Base-by-base conservation (phyloP, 2,888 invertebrate species). In the Drosophila niveifrons region DNA sequence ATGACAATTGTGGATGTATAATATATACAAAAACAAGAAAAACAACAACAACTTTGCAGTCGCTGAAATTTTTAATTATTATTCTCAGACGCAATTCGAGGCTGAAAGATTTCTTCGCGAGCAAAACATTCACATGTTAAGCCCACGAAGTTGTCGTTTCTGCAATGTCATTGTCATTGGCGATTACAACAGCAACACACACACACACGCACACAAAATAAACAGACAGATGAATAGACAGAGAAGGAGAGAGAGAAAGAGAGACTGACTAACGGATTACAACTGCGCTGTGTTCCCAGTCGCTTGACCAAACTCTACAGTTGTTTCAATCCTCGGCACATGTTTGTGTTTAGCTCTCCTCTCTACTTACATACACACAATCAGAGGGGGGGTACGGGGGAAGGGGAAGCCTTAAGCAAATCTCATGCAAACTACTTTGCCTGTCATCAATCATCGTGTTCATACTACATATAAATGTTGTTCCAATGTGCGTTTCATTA, bases 361-460 rank as follows among this genome's bases (percentile, higher is more conserved):
- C 58, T 36, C 41, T 43, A 34, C 51, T 53, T 31, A 23, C 31
- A 10, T 31, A 31, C 31, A 10, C 9, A 31, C 31, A 31, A 31
- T 31, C 31, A 10, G 10, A 11, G 10, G 10, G 34, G 34, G 34
- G n/a, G n/a, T n/a, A n/a, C 4, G 23, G 6, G 23, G 36, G 39
- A 1, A 4, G 3, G n/a, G 57, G 66, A 48, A 70, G 71, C 72
- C 78, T 80, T 70, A 70, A 50, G 56, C 61, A 51, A 70, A 78
- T 71, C 69, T 74, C 80, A 77, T 70, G 70, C 89, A 72, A 88
- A 85, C 83, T 80, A 65, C 57, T 66, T 74, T 70, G 73, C 71
- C 55, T 69, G 66, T 71, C 90, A 85, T 85, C 85, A 85, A 85
- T 85, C 85, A 85, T 85, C 59, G 58, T 66, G 56, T 56, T 23